Base-by-base conservation (phyloP, 2,888 invertebrate species). In the Timema podura region DNA sequence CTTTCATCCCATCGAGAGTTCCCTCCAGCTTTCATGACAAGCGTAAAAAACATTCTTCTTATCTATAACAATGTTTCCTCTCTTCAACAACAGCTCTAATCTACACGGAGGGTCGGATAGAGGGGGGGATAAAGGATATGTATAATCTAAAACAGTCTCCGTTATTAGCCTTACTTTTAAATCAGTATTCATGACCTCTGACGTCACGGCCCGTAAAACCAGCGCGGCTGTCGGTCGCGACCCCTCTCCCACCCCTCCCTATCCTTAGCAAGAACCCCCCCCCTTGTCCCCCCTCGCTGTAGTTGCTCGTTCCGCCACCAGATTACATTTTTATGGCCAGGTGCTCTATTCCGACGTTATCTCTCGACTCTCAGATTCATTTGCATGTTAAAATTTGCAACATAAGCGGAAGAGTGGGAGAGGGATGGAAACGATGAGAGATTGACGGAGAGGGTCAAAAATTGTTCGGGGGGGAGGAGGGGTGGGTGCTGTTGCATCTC, bases 301-400 rank as follows among this genome's bases (percentile, higher is more conserved):
- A 30, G 2, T 30, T 30, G 30, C 30, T 30, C 30, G 30, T 30
- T 30, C 30, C 30, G 30, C 30, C 30, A 30, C 30, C 30, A 46
- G 69, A 69, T 65, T 65, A 57, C 65, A 54, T 65, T 69, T 65
- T 69, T 69, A 65, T 57, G 69, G 65, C 48, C 66, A 69, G 48
- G 66, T 69, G 48, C 45, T 44, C 59, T 54, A 59, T 15, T 48
- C 68, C 44, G 61, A 8, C 64, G n/a, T 45, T 46, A 48, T 69
- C 65, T 69, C 69, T 69, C 65, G 48, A 44, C n/a, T 8, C 48
- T 48, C 46, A 48, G 59, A 48, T 69, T 69, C 69, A 69, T 69
- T 69, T 69, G 69, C 69, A 69, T 69, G 69, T 57, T 66, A 48
- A 69, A 69, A 69, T 68, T 61, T 64, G 64, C 68, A 68, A 64